phyloP scores from a whole-genome alignment of 1,140 invertebrate genomes.

The Caerostris darwini region DNA sequence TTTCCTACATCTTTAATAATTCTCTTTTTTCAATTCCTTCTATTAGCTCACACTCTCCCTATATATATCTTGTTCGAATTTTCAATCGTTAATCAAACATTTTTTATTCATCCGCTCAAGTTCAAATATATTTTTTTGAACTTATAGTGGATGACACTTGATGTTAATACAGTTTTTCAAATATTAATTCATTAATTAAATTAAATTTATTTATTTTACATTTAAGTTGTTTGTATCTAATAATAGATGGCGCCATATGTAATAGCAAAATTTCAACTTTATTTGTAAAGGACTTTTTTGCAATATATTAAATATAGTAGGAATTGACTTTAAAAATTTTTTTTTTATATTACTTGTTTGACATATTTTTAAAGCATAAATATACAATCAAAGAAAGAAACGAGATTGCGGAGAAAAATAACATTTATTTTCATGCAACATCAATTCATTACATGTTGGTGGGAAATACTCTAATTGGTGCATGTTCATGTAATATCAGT shows the following conservation, averaged over 20 bases:
- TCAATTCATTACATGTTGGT: constrained; percentile 24
- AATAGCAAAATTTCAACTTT: background rate
- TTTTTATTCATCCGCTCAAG: too few species aligned
- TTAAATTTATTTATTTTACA: too few species aligned
- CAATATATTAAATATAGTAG: background rate
- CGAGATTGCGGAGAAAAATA: background rate
- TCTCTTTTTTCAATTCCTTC: too few species aligned
- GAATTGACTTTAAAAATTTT: background rate
- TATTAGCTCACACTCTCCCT: too few species aligned
- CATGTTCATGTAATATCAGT: background rate
- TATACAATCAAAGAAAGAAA: background rate
- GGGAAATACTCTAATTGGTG: constrained; percentile 27
- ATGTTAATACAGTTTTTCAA: too few species aligned
- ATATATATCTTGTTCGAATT: too few species aligned
- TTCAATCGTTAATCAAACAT: too few species aligned
- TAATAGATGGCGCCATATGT: background rate
- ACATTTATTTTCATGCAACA: constrained; percentile 57
- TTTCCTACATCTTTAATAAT: too few species aligned
- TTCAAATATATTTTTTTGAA: too few species aligned
- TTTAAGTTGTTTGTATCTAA: too few species aligned
- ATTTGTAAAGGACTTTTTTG: background rate
- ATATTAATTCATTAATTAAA: too few species aligned
- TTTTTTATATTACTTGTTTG: background rate
- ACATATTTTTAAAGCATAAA: background rate
- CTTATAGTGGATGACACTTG: too few species aligned